These are phyloP conservation scores for Gobionotothen gibberifrons DNA, from an alignment of 2,797 vertebrate genomes.

Conservation along the genomic window DNA sequence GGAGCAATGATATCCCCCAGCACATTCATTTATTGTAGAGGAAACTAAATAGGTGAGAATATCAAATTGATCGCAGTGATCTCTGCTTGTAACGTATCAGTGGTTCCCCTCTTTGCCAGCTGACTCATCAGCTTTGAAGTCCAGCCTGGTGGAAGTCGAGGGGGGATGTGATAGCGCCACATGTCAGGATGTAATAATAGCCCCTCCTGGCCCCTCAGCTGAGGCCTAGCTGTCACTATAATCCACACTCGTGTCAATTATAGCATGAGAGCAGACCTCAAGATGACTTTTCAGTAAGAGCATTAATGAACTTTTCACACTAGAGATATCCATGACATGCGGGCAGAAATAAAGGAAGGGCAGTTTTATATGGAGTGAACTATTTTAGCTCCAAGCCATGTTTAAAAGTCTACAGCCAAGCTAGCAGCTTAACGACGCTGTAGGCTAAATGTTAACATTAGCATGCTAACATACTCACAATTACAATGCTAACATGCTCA, in stretches of 20 bases:
- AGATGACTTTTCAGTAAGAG: conserved; percentile 33
- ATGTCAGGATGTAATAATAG: conserved; percentile 79
- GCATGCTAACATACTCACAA: not conserved
- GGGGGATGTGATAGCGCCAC: conserved; percentile 56
- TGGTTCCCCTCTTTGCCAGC: conserved; percentile 62
- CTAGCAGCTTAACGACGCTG: not conserved
- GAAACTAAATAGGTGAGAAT: conserved; percentile 3
- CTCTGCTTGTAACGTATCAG: conserved; percentile 18
- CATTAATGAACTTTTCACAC: conserved; percentile 36
- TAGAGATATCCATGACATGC: conserved; percentile 27
- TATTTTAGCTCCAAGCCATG: not conserved
- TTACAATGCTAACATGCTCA: not conserved
- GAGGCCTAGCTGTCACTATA: conserved; percentile 59
- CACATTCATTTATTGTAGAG: not conserved
- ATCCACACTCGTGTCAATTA: conserved; percentile 69
- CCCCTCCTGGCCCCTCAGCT: conserved; percentile 68
- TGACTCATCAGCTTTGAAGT: conserved; percentile 77
- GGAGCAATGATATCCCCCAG: not conserved
- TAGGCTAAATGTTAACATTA: not conserved
- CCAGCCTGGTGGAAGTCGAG: conserved; percentile 37
- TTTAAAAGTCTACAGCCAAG: not conserved
- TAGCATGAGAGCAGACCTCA: conserved; percentile 58
- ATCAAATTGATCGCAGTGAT: conserved; percentile 16
- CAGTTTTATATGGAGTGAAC: conserved; percentile 6
- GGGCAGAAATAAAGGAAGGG: not conserved